Evolutionary conservation across 2,113 vertebrate genomes (phyloP).

Genomic region (Leptobrachium ailaonicum): DNA sequence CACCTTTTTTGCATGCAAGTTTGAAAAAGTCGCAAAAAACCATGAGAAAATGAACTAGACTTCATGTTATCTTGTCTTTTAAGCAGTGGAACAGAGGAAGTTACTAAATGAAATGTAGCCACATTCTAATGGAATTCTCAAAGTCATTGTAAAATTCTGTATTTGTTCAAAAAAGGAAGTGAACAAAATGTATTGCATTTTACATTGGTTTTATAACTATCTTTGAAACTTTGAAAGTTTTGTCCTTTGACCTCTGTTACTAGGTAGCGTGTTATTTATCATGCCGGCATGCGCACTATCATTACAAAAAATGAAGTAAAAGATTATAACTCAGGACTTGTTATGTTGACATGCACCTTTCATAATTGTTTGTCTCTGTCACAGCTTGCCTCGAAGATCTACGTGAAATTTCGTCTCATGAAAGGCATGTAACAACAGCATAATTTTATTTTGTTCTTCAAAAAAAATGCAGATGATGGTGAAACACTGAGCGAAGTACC

Average conservation of each 20-base stretch:
- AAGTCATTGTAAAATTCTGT: too few relatives aligned
- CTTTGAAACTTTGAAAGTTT: background rate
- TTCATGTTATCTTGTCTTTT: too few relatives aligned
- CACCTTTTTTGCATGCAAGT: too few relatives aligned
- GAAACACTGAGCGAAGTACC: conserved; percentile 11
- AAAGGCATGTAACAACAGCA: conserved; percentile 38
- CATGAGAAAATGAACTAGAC: too few relatives aligned
- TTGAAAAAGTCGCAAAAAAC: too few relatives aligned
- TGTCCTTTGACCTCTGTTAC: conserved; percentile 25
- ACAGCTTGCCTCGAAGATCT: conserved; percentile 34
- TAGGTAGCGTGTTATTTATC: conserved; percentile 13
- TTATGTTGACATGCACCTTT: conserved; percentile 10
- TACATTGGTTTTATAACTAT: too few relatives aligned
- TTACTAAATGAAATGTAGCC: too few relatives aligned
- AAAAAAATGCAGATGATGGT: conserved; percentile 10
- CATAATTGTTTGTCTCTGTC: conserved; percentile 20
- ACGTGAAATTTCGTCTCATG: background rate
- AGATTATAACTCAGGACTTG: background rate
- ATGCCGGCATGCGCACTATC: background rate
- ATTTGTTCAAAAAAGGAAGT: too few relatives aligned
- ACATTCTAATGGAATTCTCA: too few relatives aligned
- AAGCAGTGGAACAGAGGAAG: too few relatives aligned
- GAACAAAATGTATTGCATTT: too few relatives aligned
- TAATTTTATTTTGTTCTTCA: background rate
- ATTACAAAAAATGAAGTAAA: background rate